Evolutionary conservation across 2,888 invertebrate genomes (phyloP), one percentile per base, ranked within the genome.

Genomic region (Microplitis deprimator): DNA sequence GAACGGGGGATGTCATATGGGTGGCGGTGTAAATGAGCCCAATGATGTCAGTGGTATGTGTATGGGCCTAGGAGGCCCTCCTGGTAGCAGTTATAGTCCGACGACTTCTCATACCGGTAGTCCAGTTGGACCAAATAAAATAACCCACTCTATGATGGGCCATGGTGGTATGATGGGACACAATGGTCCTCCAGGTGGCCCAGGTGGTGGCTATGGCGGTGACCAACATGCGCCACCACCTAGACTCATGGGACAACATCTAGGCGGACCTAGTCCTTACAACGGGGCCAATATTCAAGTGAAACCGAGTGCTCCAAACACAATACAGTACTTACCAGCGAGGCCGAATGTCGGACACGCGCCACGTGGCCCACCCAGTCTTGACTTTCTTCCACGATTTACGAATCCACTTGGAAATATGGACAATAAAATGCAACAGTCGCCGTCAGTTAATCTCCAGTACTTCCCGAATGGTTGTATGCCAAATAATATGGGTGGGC

Each of bases 271-370:
- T 1, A 92, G 91, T 86, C 92, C 93, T 1, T 94, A 94, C 86
- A 94, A 94, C 84, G 94, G 94, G 82, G 93, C 95, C 68, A 98
- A 96, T 90, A 95, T 97, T 64, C 96, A 97, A 91, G 97, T 98
- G 39, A 98, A 98, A 91, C 96, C 98, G 8, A 97, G 96, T 90
- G 97, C 98, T 10, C 98, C 98, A 0, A 98, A 98, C 90, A 98
- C 98, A 60, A 98, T 98, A 88, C 98, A 98, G 92, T 98, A 98
- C 92, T 93, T 98, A 90, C 98, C 98, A 29, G 96, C 97, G 73
- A 93, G 97, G 90, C 96, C 98, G n/a, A 97, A 97, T 88, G 94
- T 94, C 85, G 92, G 93, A 10, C 93, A 93, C 85, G 92, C 92
- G 79, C 95, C 95, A 0, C 91, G 96, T 67, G 95, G 95, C 8